Conservation (phyloP, 2,113 vertebrate genomes). For the Aythya baeri region DNA sequence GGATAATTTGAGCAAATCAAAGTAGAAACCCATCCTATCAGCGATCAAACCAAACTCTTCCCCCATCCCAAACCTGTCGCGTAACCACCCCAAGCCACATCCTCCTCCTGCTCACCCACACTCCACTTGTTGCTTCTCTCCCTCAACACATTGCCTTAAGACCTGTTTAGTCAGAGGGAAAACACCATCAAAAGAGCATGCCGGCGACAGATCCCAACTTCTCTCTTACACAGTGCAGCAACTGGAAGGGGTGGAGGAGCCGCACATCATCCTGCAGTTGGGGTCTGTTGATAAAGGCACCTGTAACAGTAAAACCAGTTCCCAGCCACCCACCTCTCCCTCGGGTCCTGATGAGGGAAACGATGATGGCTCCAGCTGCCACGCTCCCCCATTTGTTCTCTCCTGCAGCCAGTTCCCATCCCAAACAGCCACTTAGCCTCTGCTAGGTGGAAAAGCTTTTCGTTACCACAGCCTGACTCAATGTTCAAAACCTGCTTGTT, state of each 20-base stretch:
- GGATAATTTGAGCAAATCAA: neutral
- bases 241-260: neutral
- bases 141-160: too few relatives aligned
- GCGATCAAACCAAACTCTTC: neutral
- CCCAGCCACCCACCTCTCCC: neutral
- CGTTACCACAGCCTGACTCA: neutral
- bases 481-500: neutral
- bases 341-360: neutral
- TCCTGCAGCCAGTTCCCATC: neutral
- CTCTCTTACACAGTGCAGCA: neutral
- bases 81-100: neutral
- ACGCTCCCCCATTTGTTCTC: neutral
- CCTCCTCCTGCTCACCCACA: neutral
- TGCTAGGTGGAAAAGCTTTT: neutral
- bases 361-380: rapidly evolving
- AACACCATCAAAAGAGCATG: rapidly evolving
- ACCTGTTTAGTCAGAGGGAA: neutral
- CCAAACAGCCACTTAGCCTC: neutral
- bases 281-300: neutral
- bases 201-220: neutral
- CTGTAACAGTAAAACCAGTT: neutral
- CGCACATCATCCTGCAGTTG: neutral
- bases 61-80: neutral
- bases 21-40: neutral
- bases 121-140: neutral